Conservation (phyloP, 2,888 invertebrate species). For the Chrysodeixis includens region DNA sequence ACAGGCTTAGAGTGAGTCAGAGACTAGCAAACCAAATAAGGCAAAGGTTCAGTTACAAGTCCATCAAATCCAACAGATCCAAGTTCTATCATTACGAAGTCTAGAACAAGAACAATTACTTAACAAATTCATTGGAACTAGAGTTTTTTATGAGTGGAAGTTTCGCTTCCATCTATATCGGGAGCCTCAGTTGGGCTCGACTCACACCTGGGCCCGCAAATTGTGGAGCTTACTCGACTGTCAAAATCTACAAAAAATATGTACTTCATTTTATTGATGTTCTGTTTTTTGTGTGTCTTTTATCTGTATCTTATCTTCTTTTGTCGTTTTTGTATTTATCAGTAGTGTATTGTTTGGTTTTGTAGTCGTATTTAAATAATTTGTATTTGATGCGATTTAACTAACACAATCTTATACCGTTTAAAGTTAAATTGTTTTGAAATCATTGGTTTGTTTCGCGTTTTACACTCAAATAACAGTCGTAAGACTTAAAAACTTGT, state of each 20-base stretch:
- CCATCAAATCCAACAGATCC: not conserved
- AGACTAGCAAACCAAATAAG: too few relatives aligned
- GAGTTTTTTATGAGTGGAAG: slow-evolving; percentile 25
- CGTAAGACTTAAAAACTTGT: too few relatives aligned
- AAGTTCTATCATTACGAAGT: slow-evolving; percentile 9
- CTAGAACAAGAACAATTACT: slow-evolving; percentile 45
- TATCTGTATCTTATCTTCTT: not conserved
- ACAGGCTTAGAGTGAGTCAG: too few relatives aligned
- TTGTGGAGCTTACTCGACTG: slow-evolving; percentile 33
- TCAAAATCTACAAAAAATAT: slow-evolving; percentile 29
- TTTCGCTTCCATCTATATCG: slow-evolving; percentile 37
- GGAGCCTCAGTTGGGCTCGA: slow-evolving; percentile 28
- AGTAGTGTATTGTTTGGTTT: not conserved
- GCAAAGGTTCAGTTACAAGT: not conserved
- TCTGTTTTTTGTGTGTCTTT: not conserved
- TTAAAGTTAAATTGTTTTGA: too few relatives aligned
- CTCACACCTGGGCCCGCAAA: slow-evolving; percentile 39
- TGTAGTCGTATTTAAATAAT: too few relatives aligned
- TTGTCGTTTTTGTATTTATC: not conserved
- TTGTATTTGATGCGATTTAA: too few relatives aligned
- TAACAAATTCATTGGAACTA: slow-evolving; percentile 37
- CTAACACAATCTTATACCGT: too few relatives aligned
- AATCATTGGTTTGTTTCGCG: too few relatives aligned
- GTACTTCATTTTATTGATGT: slow-evolving; percentile 34
- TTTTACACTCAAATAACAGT: too few relatives aligned